A percentile compares a stretch with the other conserved stretches of the same genome.
Evolutionary conservation across 2,797 vertebrate species (phyloP).

Genomic region (Crax fasciolata): DNA sequence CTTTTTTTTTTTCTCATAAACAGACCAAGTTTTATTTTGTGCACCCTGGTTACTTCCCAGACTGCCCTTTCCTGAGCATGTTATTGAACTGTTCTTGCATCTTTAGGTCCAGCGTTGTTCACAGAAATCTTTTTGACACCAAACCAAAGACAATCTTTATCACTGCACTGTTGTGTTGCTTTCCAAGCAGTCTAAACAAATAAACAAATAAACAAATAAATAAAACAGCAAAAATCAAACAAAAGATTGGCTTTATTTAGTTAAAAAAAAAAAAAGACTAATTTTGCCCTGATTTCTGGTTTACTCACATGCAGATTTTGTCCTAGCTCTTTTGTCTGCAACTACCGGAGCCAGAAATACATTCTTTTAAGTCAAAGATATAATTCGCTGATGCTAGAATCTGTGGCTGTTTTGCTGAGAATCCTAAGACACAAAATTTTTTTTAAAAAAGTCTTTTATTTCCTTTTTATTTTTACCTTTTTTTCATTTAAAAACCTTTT

Average conservation of each 20-base stretch:
- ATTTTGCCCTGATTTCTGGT: not conserved
- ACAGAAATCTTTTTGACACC: not conserved
- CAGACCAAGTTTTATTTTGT: not conserved
- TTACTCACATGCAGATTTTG: not conserved
- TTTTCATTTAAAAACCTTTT: not conserved
- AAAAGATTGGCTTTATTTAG: not conserved
- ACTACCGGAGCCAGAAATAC: not conserved
- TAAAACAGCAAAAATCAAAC: rapidly evolving
- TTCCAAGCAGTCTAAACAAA: not conserved
- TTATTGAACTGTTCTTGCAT: not conserved
- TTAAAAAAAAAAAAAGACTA: not conserved
- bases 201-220: not conserved
- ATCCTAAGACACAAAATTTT: not conserved
- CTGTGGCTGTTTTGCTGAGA: not conserved
- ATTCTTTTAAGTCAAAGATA: not conserved
- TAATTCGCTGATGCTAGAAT: not conserved
- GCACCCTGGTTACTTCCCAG: not conserved
- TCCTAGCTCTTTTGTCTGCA: not conserved
- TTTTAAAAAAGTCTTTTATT: not conserved
- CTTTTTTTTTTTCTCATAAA: not conserved
- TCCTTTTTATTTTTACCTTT: not conserved
- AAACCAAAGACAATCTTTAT: constrained; percentile 6
- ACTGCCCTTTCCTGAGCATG: not conserved
- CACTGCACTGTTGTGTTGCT: not conserved
- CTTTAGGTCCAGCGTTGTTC: not conserved